Evolutionary conservation across 2,113 vertebrate genomes (phyloP).

Genomic region (Pachyramphus minor): DNA sequence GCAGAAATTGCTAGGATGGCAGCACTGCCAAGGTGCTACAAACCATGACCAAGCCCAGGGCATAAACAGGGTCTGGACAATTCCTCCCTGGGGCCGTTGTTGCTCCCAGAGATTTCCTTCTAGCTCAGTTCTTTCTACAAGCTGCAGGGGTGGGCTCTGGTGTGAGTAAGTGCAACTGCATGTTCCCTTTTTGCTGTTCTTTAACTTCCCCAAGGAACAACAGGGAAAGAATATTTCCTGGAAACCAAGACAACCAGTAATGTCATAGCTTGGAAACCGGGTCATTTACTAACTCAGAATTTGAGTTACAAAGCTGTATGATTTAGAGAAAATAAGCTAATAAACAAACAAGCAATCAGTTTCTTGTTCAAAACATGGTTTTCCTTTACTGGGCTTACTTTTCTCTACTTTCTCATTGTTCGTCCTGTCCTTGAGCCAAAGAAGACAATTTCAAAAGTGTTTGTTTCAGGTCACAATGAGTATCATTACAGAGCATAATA

Average conservation of each 20-base stretch:
- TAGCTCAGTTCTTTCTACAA: neutral
- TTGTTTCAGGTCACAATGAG: neutral
- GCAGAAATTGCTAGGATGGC: neutral
- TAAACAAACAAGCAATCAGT: neutral
- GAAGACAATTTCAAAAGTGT: neutral
- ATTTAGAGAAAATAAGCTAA: neutral
- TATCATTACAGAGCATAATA: neutral
- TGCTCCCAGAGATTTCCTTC: neutral
- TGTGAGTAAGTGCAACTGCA: neutral
- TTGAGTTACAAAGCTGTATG: neutral
- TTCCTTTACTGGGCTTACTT: neutral
- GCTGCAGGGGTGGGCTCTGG: neutral
- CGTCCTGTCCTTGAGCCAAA: neutral
- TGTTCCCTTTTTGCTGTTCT: neutral
- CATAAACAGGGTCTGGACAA: neutral
- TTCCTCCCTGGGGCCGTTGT: neutral
- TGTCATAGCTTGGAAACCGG: neutral
- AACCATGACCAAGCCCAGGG: neutral
- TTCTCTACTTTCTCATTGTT: neutral
- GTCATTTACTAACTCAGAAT: neutral
- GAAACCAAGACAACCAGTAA: neutral
- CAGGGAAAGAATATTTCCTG: neutral
- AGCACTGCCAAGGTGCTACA: neutral
- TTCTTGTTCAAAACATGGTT: neutral
- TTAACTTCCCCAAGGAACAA: neutral